Evolutionary conservation across 2,888 invertebrate species (phyloP), one percentile per base, ranked within the genome.

Genomic region (Amblyteles armatorius): DNA sequence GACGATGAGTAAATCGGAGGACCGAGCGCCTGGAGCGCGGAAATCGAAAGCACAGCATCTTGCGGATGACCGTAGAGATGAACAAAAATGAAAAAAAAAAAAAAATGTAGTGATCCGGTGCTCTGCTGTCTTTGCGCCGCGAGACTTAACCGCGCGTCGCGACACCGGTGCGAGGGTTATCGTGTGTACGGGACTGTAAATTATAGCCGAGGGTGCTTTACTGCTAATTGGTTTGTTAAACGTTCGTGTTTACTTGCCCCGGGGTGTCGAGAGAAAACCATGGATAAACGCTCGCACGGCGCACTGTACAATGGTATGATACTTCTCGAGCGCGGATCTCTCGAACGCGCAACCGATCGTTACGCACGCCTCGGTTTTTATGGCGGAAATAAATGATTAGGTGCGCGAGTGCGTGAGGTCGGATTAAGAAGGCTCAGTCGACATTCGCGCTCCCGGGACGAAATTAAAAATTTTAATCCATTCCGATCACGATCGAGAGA

Each of bases 161-260:
- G 69, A 50, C 22, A 36, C 69, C 68, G 26, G 55, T 22, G 69
- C 69, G 69, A 68, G 72, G 79, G 74, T 84, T 87, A 85, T 85
- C 86, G 87, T 85, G 84, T 85, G 82, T 86, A 86, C 77, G 79
- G 79, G 86, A 88, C 85, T 88, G 90, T 91, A 86, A 91, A 91
- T 90, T 91, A 91, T 90, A 87, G 87, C 90, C 68, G 80, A 85
- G 89, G 90, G 88, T 91, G 88, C 90, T 92, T 92, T 90, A 91
- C 90, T 92, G 92, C 91, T 92, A 92, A 92, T 92, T 92, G 92
- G 91, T 92, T 92, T 91, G 92, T 92, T 92, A 92, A 91, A 91
- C 91, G 90, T 90, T 85, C 88, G 88, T 87, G 89, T 91, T 92
- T 88, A 89, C 73, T 57, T 77, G 69, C 72, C 77, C 86, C 83